Conservation (phyloP, 2,888 invertebrate species). For the Eremobia ochroleuca region DNA sequence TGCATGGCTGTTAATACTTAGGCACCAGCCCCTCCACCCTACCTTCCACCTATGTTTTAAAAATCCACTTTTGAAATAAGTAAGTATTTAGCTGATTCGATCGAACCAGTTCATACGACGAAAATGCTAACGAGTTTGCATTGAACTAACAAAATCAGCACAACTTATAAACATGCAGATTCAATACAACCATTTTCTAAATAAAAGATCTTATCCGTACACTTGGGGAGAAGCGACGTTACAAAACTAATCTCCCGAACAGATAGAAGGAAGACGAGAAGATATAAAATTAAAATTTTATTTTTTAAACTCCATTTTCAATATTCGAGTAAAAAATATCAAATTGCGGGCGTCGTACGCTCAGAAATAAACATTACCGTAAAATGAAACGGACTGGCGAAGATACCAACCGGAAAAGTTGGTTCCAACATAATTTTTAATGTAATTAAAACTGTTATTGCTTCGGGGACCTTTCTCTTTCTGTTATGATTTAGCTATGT, state of each 20-base stretch:
- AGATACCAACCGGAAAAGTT: constrained; percentile 75
- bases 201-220: constrained; percentile 45
- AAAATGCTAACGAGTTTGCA: not conserved
- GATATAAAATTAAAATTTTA: constrained; percentile 23
- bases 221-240: constrained; percentile 5
- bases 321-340: constrained; percentile 57
- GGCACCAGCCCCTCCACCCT: too few species aligned
- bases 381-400: constrained; percentile 78
- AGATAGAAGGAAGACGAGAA: not conserved
- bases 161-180: constrained; percentile 35
- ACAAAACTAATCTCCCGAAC: constrained; percentile 20
- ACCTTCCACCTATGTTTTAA: not conserved
- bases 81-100: not conserved
- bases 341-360: constrained; percentile 58
- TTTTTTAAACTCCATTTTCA: constrained; percentile 52
- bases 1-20: too few species aligned
- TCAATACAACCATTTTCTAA: constrained; percentile 32
- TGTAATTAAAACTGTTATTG: constrained; percentile 86
- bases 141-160: constrained; percentile 17
- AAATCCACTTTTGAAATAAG: too few species aligned
- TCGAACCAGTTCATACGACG: not conserved
- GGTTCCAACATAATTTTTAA: constrained; percentile 78
- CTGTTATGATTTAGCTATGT: constrained; percentile 66
- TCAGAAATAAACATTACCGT: constrained; percentile 80
- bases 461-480: constrained; percentile 73